Evolutionary conservation across 2,797 vertebrate genomes (phyloP).

Genomic region (Sus cebifrons): DNA sequence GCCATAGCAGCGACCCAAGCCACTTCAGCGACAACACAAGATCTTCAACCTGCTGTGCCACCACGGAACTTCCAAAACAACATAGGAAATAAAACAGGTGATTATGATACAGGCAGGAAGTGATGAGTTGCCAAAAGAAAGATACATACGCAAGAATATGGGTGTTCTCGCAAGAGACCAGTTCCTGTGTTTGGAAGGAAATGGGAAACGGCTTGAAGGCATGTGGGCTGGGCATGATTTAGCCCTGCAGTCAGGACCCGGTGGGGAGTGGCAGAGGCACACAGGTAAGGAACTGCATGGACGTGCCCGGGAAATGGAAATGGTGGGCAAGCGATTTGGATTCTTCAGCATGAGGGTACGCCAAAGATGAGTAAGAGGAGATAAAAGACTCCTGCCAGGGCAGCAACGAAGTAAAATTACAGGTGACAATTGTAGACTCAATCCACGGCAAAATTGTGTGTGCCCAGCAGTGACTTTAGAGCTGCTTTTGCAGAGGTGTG

Average conservation of each 20-base stretch:
- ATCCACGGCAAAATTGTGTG: not conserved
- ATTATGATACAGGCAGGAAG: not conserved
- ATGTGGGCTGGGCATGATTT: not conserved
- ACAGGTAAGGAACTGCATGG: not conserved
- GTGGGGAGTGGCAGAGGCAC: not conserved
- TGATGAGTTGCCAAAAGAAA: not conserved
- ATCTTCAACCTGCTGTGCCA: too few relatives aligned
- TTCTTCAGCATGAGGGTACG: not conserved
- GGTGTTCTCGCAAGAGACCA: not conserved
- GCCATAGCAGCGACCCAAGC: too few relatives aligned
- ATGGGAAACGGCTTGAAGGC: not conserved
- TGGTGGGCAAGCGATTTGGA: not conserved
- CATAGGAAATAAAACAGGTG: not conserved
- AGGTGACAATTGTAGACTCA: not conserved
- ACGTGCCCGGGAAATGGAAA: not conserved
- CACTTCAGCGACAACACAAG: too few relatives aligned
- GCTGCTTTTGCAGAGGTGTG: not conserved
- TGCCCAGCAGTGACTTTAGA: not conserved
- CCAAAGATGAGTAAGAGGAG: not conserved
- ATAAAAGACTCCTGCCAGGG: not conserved
- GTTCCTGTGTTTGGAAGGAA: not conserved
- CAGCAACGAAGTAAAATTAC: not conserved
- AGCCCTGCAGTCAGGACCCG: not conserved
- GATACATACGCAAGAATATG: not conserved
- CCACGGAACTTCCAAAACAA: not conserved